Conservation (phyloP, 2,888 invertebrate genomes). For the Mythimna impura region DNA sequence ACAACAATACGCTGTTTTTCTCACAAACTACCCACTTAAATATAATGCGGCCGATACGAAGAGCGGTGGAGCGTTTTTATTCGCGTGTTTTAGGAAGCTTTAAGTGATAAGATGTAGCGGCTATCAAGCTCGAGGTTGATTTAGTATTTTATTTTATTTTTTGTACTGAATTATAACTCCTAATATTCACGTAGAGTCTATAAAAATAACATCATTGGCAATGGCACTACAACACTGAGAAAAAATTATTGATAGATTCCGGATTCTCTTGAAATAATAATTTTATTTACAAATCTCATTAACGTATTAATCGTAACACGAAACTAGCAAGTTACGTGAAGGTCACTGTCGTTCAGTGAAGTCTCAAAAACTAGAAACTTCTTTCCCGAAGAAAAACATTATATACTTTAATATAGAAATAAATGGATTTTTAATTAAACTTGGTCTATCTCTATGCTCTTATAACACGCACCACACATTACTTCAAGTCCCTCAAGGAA, state of each 20-base stretch:
- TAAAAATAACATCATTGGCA: background rate
- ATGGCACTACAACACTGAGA: too few relatives aligned
- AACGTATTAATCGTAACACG: too few relatives aligned
- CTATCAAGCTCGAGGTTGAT: background rate
- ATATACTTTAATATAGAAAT: background rate
- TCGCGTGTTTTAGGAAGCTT: conserved; percentile 55
- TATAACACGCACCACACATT: conserved; percentile 54
- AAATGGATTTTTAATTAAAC: background rate
- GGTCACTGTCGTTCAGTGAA: background rate
- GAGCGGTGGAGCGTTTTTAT: conserved; percentile 81
- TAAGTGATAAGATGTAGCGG: conserved; percentile 60
- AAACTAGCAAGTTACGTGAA: background rate
- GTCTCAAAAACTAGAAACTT: background rate
- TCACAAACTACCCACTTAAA: conserved; percentile 89
- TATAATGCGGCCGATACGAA: conserved; percentile 86
- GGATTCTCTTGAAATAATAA: background rate
- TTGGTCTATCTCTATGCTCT: background rate
- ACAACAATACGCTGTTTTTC: conserved; percentile 88
- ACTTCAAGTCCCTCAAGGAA: conserved; percentile 73
- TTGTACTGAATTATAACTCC: background rate
- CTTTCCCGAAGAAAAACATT: background rate
- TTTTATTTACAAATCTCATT: background rate
- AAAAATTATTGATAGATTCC: too few relatives aligned
- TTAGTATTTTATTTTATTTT: too few relatives aligned
- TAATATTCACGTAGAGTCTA: background rate